Evolutionary conservation across 2,888 invertebrate species (phyloP).

Genomic region (Tricholauxania praeusta): DNA sequence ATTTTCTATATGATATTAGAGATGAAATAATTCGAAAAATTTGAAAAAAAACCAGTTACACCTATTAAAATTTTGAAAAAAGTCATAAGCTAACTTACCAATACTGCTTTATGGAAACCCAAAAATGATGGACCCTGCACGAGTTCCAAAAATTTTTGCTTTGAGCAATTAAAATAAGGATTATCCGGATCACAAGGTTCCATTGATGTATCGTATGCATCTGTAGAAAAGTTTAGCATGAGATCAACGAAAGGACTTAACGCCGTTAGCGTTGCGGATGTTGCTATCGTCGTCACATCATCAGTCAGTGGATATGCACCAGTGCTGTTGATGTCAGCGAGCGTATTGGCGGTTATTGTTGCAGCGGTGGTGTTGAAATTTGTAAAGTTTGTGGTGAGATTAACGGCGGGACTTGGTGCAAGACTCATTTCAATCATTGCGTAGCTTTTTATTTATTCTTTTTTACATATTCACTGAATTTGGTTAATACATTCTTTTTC

Average conservation of each 20-base stretch:
- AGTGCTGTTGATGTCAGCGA: constrained; percentile 9
- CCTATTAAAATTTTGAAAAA: too few species aligned
- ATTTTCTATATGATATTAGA: too few species aligned
- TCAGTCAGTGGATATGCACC: neutral
- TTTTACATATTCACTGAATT: neutral
- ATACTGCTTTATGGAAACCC: constrained; percentile 71
- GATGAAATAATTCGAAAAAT: too few species aligned
- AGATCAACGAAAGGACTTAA: constrained; percentile 27
- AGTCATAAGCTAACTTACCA: constrained; percentile 57
- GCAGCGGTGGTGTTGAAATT: constrained; percentile 15
- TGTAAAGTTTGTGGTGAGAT: constrained; percentile 36
- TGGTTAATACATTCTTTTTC: neutral
- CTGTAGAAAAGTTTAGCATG: constrained; percentile 29
- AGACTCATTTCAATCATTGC: constrained; percentile 25
- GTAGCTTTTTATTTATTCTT: neutral
- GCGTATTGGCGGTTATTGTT: neutral
- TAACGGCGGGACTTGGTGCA: constrained; percentile 14
- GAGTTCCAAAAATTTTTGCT: constrained; percentile 72
- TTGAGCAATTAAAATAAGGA: constrained; percentile 71
- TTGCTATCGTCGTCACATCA: neutral
- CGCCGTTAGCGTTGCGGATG: neutral
- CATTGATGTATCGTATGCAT: constrained; percentile 33
- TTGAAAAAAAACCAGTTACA: too few species aligned
- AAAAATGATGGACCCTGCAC: constrained; percentile 75
- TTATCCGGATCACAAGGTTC: constrained; percentile 68